Base-by-base conservation (phyloP, 2,113 vertebrate species). In the Abramis brama region DNA sequence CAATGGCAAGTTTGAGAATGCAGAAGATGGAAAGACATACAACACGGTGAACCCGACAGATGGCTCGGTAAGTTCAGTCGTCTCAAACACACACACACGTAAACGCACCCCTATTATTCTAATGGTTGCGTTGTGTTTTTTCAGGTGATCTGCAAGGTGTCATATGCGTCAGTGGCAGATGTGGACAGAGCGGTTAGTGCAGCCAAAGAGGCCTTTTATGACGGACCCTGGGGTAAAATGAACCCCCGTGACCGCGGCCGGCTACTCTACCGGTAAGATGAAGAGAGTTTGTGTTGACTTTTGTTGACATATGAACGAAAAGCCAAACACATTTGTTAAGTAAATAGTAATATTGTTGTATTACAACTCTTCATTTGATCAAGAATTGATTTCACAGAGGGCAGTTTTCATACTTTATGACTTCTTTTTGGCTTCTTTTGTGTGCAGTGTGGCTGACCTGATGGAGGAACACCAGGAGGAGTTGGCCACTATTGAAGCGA, bases 381-480 rank as follows among this genome's bases (percentile, higher is more conserved):
- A 50, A 50, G 12, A 27, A 17, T 17, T 17, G n/a, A 74, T 74
- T 74, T 74, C 2, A n/a, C 70, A 45, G 70, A 50, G n/a, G 27
- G 27, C n/a, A 57, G 55, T 57, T 21, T 57, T 57, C 55, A 52
- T 52, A 25, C 15, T 30, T 50, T 21, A 21, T 50, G 15, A 30
- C 8, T 30, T 23, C 12, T 59, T 85, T 73, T 74, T 13, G 4
- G 2, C 15, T 71, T 10, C 13, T 59, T 85, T 73, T 74, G 19
- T 47, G 25, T 66, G 45, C 87, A 96, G 95, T 68, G 91, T 96
- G 86, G 96, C 96, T 23, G 95, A 96, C 70, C 91, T 96, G 39
- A 96, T 96, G 96, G 96, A 96, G 90, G 87, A 95, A 83, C 93
- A 96, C 85, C 95, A 96, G 89, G 96, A 95, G 85, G 96, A 96